Evolutionary conservation across 2,888 invertebrate genomes (phyloP).

Genomic region (Trimorus sp.): DNA sequence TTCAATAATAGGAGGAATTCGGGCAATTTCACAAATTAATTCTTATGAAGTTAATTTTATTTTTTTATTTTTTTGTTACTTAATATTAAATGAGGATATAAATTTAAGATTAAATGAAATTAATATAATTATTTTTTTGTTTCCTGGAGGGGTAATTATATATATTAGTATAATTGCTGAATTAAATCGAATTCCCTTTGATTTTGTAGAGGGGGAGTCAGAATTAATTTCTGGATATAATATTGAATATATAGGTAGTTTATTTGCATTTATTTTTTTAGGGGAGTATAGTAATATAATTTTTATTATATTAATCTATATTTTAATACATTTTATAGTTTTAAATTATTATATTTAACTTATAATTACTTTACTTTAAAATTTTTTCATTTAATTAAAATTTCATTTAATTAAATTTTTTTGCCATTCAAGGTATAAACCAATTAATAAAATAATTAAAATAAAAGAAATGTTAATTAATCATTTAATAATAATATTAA

Average conservation of each 20-base stretch:
- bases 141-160: constrained; percentile 83
- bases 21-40: constrained; percentile 88
- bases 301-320: constrained; percentile 69
- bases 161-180: constrained; percentile 86
- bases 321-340: background rate
- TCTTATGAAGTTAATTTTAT: constrained; percentile 89
- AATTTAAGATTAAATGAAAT: constrained; percentile 24
- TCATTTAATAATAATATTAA: constrained; percentile 80
- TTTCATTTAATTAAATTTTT: too few species aligned
- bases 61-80: constrained; percentile 85
- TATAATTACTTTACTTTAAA: too few species aligned
- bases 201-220: constrained; percentile 91
- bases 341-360: constrained; percentile 7
- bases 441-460: too few species aligned
- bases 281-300: constrained; percentile 77
- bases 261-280: constrained; percentile 89
- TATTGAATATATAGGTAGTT: constrained; percentile 88
- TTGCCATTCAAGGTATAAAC: too few species aligned
- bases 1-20: constrained; percentile 87
- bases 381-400: too few species aligned
- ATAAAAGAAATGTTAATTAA: too few species aligned
- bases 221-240: constrained; percentile 92
- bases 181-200: constrained; percentile 89
- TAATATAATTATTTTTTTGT: constrained; percentile 82
- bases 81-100: constrained; percentile 71